phyloP scores from a whole-genome alignment of 2,888 invertebrate species.

The Tineola bisselliella region DNA sequence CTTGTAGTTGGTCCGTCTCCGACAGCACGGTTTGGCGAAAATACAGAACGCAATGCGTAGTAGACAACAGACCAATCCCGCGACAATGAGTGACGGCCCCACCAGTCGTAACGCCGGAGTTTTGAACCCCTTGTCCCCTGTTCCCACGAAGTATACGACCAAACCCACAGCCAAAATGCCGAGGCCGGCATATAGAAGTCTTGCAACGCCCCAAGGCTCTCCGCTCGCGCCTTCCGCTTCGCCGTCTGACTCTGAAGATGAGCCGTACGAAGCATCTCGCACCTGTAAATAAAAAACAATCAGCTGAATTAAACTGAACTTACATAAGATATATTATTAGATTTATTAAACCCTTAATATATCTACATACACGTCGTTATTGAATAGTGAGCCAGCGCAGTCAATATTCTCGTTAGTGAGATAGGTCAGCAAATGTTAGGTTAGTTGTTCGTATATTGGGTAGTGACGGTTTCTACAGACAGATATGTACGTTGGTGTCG shows the following conservation, averaged over 20 bases:
- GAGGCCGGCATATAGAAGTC: slow-evolving; percentile 85
- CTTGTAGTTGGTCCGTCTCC: slow-evolving; percentile 70
- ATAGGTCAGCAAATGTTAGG: too few relatives aligned
- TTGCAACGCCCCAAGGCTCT: slow-evolving; percentile 83
- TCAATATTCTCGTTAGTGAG: too few relatives aligned
- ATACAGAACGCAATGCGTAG: slow-evolving; percentile 86
- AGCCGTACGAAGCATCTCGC: slow-evolving; percentile 85
- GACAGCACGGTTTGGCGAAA: slow-evolving; percentile 81
- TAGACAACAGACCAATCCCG: slow-evolving; percentile 84
- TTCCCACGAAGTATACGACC: slow-evolving; percentile 89
- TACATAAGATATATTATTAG: too few relatives aligned
- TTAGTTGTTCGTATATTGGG: too few relatives aligned
- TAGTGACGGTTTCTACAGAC: too few relatives aligned
- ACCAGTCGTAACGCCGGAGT: slow-evolving; percentile 86
- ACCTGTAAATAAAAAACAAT: slow-evolving; percentile 65
- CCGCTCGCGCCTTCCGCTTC: slow-evolving; percentile 76
- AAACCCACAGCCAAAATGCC: slow-evolving; percentile 85
- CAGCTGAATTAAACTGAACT: too few relatives aligned
- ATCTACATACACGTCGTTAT: neutral
- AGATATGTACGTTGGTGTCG: neutral
- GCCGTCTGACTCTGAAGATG: slow-evolving; percentile 72
- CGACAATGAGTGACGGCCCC: slow-evolving; percentile 81
- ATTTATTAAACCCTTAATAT: too few relatives aligned
- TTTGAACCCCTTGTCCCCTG: slow-evolving; percentile 89
- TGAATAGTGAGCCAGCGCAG: too few relatives aligned